These are phyloP conservation scores for Eurosta solidaginis DNA, from an alignment of 1,140 invertebrate species.

Conservation along the genomic window DNA sequence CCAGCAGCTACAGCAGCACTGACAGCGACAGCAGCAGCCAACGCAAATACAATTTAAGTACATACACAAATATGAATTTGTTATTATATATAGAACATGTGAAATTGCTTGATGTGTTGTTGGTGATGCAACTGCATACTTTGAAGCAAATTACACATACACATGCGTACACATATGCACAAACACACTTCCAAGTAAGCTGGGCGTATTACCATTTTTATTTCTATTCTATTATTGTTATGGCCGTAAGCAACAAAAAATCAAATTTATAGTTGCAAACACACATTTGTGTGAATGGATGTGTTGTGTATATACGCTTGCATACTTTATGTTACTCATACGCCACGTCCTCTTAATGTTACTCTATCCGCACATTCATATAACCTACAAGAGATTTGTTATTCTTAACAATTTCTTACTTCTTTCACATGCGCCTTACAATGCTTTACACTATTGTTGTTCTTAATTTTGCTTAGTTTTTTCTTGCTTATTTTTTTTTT, in stretches of 20 bases:
- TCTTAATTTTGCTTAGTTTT: neutral
- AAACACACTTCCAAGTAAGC: neutral
- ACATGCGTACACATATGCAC: neutral
- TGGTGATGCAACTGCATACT: neutral
- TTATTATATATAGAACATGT: too few species aligned
- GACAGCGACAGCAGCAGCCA: neutral
- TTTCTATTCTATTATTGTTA: neutral
- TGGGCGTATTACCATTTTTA: neutral
- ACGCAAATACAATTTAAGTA: too few species aligned
- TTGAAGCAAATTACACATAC: too few species aligned
- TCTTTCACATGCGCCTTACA: neutral
- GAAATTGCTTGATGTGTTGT: too few species aligned
- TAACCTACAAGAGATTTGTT: neutral
- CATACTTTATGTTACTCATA: neutral
- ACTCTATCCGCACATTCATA: neutral
- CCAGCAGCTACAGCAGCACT: neutral
- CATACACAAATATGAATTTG: too few species aligned
- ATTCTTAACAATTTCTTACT: slow-evolving; percentile 2
- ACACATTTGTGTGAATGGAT: neutral
- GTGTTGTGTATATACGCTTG: neutral
- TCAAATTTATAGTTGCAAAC: neutral
- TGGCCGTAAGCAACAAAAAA: neutral
- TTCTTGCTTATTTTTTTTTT: neutral
- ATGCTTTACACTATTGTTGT: neutral
- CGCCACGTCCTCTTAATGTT: too few species aligned